A percentile compares a stretch with the other conserved stretches of the same genome.
Conservation (phyloP, 2,797 vertebrate genomes). For the Carduelis carduelis region DNA sequence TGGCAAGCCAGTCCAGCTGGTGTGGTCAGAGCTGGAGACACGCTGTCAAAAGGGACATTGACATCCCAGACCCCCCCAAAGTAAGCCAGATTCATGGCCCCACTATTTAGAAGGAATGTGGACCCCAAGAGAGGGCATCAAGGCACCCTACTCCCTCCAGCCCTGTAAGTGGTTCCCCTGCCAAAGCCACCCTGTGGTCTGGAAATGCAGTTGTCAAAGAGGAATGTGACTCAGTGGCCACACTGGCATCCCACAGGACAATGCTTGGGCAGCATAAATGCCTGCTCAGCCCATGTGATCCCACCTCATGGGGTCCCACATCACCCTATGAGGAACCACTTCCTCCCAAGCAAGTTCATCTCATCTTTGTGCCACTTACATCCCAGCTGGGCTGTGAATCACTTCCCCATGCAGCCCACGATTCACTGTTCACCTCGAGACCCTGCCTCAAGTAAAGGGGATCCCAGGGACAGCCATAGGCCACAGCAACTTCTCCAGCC, state of each 20-base stretch:
- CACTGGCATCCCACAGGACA: fast-evolving
- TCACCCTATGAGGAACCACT: not conserved
- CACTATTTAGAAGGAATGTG: not conserved
- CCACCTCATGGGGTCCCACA: not conserved
- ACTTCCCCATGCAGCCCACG: fast-evolving
- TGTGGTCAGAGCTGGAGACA: fast-evolving
- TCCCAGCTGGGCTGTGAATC: not conserved
- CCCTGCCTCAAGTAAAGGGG: not conserved
- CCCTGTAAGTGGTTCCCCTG: not conserved
- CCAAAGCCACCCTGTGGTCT: not conserved
- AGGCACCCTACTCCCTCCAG: not conserved
- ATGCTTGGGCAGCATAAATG: not conserved
- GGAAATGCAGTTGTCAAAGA: not conserved
- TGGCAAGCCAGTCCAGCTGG: not conserved
- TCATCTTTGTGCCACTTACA: not conserved
- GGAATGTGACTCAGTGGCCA: not conserved
- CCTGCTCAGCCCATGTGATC: not conserved
- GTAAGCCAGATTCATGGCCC: not conserved
- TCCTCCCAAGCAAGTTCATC: not conserved
- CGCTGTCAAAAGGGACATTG: not conserved
- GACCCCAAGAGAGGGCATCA: not conserved
- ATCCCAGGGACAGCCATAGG: not conserved
- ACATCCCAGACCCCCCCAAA: fast-evolving
- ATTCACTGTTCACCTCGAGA: not conserved
- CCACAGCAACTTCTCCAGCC: not conserved